Percentiles rank a stretch among this genome's conserved stretches.
Evolutionary conservation across 2,113 vertebrate genomes (phyloP).

Genomic region (Nyctereutes procyonoides): DNA sequence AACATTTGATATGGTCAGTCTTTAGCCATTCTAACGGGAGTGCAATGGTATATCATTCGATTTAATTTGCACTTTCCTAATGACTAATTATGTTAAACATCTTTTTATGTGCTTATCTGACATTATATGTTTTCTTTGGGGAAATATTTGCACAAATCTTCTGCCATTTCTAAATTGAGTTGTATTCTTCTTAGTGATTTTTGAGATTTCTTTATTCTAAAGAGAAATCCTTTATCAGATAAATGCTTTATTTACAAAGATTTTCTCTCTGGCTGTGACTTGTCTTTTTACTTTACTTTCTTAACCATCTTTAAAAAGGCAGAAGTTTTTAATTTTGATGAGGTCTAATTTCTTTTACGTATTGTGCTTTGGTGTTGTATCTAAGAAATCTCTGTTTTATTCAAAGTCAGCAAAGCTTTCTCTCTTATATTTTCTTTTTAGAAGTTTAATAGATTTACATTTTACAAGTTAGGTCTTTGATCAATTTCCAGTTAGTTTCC

Average conservation of each 20-base stretch:
- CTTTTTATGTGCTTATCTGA: not conserved
- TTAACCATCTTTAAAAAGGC: not conserved
- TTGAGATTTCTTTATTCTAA: not conserved
- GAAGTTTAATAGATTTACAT: not conserved
- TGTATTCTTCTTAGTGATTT: not conserved
- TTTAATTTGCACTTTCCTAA: not conserved
- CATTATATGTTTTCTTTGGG: not conserved
- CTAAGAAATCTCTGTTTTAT: not conserved
- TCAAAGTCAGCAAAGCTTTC: not conserved
- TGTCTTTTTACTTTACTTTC: slow-evolving; percentile 15
- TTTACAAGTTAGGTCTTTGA: not conserved
- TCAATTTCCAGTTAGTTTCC: not conserved
- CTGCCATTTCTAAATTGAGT: not conserved
- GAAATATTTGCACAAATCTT: not conserved
- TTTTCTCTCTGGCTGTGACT: not conserved
- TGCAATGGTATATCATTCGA: not conserved
- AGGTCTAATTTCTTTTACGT: not conserved
- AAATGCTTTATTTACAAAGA: not conserved
- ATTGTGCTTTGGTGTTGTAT: not conserved
- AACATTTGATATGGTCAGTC: not conserved
- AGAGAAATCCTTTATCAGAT: not conserved
- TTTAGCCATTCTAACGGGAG: not conserved
- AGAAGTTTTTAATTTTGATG: not conserved
- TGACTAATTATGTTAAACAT: not conserved
- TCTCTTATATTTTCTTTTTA: not conserved